These are phyloP conservation scores for Sebastes glaucus DNA, from an alignment of 2,797 vertebrate genomes.

Conservation along the genomic window DNA sequence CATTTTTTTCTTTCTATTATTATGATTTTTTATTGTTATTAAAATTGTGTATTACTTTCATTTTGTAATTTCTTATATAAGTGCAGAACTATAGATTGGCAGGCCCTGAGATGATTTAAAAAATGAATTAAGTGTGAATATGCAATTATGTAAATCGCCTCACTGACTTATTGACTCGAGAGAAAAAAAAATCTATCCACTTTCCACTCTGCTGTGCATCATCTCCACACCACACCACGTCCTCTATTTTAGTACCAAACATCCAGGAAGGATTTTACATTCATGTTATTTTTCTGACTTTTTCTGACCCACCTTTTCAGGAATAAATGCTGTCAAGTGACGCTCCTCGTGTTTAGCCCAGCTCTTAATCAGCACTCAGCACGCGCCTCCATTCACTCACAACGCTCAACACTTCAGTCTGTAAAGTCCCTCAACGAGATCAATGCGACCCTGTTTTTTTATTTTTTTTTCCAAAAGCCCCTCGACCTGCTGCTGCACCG, in stretches of 20 bases:
- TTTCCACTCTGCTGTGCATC: neutral
- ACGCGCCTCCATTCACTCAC: conserved; percentile 46
- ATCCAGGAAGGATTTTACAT: neutral
- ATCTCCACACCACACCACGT: neutral
- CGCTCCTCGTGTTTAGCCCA: conserved; percentile 41
- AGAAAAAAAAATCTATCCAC: neutral
- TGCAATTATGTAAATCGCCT: conserved; percentile 39
- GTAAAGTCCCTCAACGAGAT: conserved; percentile 69
- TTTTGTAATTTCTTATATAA: neutral
- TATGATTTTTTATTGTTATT: neutral
- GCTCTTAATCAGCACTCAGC: conserved; percentile 74
- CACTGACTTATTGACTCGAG: conserved; percentile 45
- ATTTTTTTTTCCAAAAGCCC: conserved; percentile 19
- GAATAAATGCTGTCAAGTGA: conserved; percentile 61
- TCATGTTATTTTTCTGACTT: neutral
- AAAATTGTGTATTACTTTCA: neutral
- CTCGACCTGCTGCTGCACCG: conserved; percentile 59
- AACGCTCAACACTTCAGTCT: conserved; percentile 56
- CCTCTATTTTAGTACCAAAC: neutral
- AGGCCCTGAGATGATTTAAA: neutral
- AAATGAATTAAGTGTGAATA: conserved; percentile 30
- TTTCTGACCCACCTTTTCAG: conserved; percentile 15
- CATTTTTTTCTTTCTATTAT: neutral
- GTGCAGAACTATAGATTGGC: neutral
- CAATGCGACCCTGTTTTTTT: conserved; percentile 57